Conservation (phyloP, 2,113 vertebrate genomes). For the Tautogolabrus adspersus region DNA sequence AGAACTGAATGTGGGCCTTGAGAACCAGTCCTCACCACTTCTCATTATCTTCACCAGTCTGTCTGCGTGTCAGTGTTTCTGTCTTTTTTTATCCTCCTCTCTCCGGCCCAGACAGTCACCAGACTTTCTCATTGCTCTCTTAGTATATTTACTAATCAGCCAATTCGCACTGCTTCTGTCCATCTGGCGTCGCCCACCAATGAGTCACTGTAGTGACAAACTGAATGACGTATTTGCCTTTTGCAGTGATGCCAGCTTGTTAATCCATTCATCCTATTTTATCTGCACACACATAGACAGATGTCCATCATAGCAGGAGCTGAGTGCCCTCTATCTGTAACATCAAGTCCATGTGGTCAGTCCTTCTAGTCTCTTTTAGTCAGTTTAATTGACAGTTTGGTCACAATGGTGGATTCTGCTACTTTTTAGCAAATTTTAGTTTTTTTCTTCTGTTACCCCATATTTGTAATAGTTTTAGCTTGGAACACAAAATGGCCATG, state of each 20-base stretch:
- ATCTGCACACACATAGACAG: slow-evolving; percentile 41
- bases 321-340: slow-evolving; percentile 19
- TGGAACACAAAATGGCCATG: neutral
- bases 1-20: neutral
- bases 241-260: slow-evolving; percentile 59
- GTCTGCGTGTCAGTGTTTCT: slow-evolving; percentile 3
- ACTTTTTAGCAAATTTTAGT: neutral
- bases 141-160: slow-evolving; percentile 58
- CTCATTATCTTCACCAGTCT: neutral
- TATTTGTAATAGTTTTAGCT: neutral
- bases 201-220: slow-evolving; percentile 70
- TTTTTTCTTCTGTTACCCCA: neutral
- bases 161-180: slow-evolving; percentile 48
- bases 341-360: slow-evolving; percentile 39
- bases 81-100: slow-evolving; percentile 30
- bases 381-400: slow-evolving; percentile 31
- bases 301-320: slow-evolving; percentile 49
- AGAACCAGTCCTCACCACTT: neutral
- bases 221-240: slow-evolving; percentile 75
- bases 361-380: slow-evolving; percentile 16
- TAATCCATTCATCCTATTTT: slow-evolving; percentile 64
- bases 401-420: slow-evolving; percentile 38
- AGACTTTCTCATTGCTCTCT: slow-evolving; percentile 51
- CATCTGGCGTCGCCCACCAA: slow-evolving; percentile 53
- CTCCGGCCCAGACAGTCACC: neutral